These are phyloP conservation scores for Bellardia pandia DNA, from an alignment of 2,888 invertebrate species.

Conservation along the genomic window DNA sequence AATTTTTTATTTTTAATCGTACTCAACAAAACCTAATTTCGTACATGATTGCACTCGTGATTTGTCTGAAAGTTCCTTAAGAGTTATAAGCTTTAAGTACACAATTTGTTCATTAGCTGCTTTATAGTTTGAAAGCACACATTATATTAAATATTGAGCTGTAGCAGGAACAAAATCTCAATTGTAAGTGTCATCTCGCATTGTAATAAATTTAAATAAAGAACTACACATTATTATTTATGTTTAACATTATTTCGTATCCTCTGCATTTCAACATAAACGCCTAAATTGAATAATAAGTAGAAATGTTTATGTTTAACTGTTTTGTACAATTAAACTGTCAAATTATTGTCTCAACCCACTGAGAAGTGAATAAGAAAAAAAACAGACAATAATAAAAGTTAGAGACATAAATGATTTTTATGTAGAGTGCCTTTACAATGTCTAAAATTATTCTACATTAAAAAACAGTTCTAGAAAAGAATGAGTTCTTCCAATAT, in stretches of 20 bases:
- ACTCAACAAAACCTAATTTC: neutral
- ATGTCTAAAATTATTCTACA: neutral
- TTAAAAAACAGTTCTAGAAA: neutral
- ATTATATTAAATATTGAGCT: too few species aligned
- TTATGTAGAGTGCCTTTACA: neutral
- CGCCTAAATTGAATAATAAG: neutral
- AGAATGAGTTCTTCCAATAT: neutral
- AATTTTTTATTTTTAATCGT: neutral
- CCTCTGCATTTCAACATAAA: neutral
- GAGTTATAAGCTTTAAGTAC: too few species aligned
- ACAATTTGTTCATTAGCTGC: too few species aligned
- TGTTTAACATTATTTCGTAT: neutral
- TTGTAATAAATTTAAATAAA: too few species aligned
- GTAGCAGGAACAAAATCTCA: too few species aligned
- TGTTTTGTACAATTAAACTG: conserved; percentile 10
- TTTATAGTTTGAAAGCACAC: too few species aligned
- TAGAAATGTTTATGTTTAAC: neutral
- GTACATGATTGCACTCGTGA: neutral
- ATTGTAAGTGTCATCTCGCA: too few species aligned
- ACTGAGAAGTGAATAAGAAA: neutral
- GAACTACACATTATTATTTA: too few species aligned
- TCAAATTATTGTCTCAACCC: conserved; percentile 23
- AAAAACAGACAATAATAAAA: neutral
- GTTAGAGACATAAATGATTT: neutral
- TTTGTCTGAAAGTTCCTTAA: too few species aligned